Percentiles rank a stretch among this genome's conserved stretches.
These are phyloP conservation scores for Hyles vespertilio DNA, from an alignment of 1,140 invertebrate genomes.

Conservation along the genomic window DNA sequence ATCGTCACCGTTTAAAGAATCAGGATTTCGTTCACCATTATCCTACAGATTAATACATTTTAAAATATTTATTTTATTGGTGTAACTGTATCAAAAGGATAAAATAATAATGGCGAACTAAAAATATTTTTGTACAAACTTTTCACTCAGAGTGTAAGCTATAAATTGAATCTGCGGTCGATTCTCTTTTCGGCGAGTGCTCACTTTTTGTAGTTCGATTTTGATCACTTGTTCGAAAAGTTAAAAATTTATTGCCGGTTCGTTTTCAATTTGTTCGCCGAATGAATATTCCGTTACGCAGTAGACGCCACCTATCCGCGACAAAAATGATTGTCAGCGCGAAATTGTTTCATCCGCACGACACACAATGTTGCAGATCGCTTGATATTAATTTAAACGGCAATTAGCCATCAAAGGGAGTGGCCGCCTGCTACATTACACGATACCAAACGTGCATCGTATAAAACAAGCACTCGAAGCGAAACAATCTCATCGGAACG, in stretches of 20 bases:
- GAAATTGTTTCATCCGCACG: slow-evolving; percentile 20
- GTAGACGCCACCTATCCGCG: slow-evolving; percentile 21
- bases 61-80: background rate
- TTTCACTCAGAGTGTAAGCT: slow-evolving; percentile 49
- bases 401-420: background rate
- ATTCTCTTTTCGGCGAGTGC: slow-evolving; percentile 49
- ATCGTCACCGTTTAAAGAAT: too few species aligned
- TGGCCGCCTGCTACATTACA: background rate
- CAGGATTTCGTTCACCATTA: too few species aligned
- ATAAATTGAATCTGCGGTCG: slow-evolving; percentile 70
- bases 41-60: too few species aligned
- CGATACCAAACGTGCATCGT: background rate
- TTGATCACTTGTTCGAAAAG: slow-evolving; percentile 71
- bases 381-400: background rate
- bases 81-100: slow-evolving; percentile 6
- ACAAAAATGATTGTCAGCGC: slow-evolving; percentile 39
- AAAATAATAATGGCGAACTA: slow-evolving; percentile 24
- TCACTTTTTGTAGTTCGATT: slow-evolving; percentile 69
- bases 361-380: slow-evolving; percentile 3
- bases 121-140: slow-evolving; percentile 48
- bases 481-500: slow-evolving; percentile 53
- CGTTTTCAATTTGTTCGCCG: slow-evolving; percentile 59
- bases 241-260: slow-evolving; percentile 69
- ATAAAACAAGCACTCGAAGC: slow-evolving; percentile 42
- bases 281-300: slow-evolving; percentile 37